phyloP scores from a whole-genome alignment of 64 coral and sea anemone species.

The Pachyseris speciosa region DNA sequence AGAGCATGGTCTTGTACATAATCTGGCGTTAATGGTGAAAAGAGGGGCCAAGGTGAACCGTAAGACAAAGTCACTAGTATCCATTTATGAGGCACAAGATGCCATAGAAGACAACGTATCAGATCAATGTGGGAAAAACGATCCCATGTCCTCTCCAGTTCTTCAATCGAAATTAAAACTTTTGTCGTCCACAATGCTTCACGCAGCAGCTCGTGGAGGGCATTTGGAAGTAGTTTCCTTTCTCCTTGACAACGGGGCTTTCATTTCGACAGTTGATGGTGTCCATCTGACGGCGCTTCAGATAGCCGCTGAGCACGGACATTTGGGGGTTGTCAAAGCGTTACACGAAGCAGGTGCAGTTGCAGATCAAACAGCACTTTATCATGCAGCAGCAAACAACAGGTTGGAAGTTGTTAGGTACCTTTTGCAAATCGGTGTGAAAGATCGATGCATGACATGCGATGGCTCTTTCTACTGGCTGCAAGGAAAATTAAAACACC shows the following conservation, averaged over 20 bases:
- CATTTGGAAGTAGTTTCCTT: slow-evolving; percentile 9
- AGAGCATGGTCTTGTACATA: slow-evolving; percentile 28
- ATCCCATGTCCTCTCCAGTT: background rate
- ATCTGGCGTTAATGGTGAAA: slow-evolving; percentile 19
- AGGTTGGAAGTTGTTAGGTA: slow-evolving; percentile 18
- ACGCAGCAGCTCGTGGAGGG: slow-evolving; percentile 2
- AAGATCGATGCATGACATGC: slow-evolving; percentile 15
- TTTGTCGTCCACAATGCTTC: background rate
- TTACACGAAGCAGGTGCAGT: background rate
- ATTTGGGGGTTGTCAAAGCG: slow-evolving; percentile 1
- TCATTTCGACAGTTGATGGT: background rate
- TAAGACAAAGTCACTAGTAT: slow-evolving; percentile 1
- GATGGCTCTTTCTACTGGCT: slow-evolving; percentile 55
- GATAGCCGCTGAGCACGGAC: slow-evolving; percentile 33
- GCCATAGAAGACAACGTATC: background rate
- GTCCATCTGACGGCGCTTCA: slow-evolving; percentile 35
- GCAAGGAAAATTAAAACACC: background rate
- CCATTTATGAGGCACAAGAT: background rate
- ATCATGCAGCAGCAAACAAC: slow-evolving; percentile 33
- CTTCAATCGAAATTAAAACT: background rate
- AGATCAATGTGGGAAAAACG: background rate
- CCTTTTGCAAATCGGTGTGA: slow-evolving; percentile 3
- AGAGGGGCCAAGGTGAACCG: slow-evolving; percentile 49
- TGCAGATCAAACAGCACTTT: slow-evolving; percentile 42
- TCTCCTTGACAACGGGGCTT: background rate